Evolutionary conservation across 2,888 invertebrate species (phyloP).

Genomic region (Penaeus monodon): DNA sequence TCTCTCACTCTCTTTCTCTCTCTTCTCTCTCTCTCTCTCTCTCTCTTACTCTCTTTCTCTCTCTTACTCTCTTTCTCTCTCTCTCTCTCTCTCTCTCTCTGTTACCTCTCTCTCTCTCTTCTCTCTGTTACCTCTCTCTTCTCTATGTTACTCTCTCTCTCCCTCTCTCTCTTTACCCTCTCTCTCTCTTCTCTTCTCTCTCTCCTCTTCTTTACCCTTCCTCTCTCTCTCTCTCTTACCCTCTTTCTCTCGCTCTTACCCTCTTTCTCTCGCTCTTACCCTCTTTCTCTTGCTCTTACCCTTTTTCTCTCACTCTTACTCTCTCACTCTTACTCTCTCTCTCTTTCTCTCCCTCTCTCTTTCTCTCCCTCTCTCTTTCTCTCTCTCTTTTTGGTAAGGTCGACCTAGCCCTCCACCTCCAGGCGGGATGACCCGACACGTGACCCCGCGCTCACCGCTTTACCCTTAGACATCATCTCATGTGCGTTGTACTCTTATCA

Average conservation of each 20-base stretch:
- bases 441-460: too few species aligned
- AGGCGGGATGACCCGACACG: too few species aligned
- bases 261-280: conserved; percentile 21
- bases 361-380: conserved; percentile 18
- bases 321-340: neutral
- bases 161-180: conserved; percentile 8
- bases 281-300: neutral
- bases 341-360: neutral
- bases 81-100: conserved; percentile 21
- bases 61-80: conserved; percentile 18
- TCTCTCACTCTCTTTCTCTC: fast-evolving
- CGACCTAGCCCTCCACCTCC: too few species aligned
- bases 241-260: neutral
- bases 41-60: conserved; percentile 2
- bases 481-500: too few species aligned
- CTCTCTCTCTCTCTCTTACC: neutral
- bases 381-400: neutral
- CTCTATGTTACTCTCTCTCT: conserved; percentile 16
- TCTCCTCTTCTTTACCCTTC: neutral
- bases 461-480: too few species aligned
- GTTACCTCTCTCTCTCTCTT: neutral
- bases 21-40: neutral
- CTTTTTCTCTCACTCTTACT: conserved; percentile 21
- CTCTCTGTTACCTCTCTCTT: neutral
- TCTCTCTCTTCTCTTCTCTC: neutral